phyloP scores from a whole-genome alignment of 2,113 vertebrate species.

The Guaruba guarouba region DNA sequence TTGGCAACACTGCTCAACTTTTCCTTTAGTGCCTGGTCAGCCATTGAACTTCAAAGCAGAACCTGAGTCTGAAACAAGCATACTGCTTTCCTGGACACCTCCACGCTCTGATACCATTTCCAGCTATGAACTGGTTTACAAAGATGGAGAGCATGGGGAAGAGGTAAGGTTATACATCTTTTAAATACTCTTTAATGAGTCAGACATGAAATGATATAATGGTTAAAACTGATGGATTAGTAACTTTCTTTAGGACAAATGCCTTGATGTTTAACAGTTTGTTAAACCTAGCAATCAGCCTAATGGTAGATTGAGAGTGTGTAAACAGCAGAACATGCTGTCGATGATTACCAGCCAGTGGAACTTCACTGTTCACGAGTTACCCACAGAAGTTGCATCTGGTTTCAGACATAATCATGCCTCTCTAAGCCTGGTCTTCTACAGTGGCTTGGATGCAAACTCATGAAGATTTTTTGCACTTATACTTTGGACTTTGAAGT shows the following conservation, averaged over 20 bases:
- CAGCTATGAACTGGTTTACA: conserved; percentile 93
- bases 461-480: background rate
- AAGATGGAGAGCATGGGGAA: conserved; percentile 91
- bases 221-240: background rate
- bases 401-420: background rate
- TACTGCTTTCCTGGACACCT: conserved; percentile 93
- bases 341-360: background rate
- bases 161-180: conserved; percentile 77
- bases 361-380: background rate
- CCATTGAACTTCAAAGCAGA: conserved; percentile 95
- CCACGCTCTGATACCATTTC: conserved; percentile 93
- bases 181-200: background rate
- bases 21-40: conserved; percentile 89
- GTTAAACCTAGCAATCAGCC: background rate
- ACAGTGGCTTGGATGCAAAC: background rate
- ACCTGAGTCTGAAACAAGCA: conserved; percentile 96
- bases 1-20: background rate
- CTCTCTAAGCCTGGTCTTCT: background rate
- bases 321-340: background rate
- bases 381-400: background rate
- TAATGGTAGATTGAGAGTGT: background rate
- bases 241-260: background rate
- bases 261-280: background rate
- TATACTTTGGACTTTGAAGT: background rate
- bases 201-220: background rate